Conservation (phyloP, 1,140 invertebrate species). For the Brachionus asplanchnoidis region DNA sequence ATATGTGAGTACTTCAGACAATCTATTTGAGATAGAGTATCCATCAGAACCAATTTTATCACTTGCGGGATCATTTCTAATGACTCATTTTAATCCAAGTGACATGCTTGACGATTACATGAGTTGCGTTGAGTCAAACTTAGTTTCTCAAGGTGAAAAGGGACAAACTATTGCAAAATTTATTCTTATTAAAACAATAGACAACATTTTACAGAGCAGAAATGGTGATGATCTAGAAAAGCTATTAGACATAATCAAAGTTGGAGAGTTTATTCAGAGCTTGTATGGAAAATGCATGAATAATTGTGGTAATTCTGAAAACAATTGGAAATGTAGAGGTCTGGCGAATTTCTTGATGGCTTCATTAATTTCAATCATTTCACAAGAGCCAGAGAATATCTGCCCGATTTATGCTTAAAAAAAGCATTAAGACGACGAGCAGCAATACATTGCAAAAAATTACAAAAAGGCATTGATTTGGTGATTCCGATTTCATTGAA, state of each 20-base stretch:
- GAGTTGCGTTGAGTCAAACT: neutral
- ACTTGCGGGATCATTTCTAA: neutral
- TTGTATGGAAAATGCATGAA: neutral
- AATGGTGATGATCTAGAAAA: neutral
- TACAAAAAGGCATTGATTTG: no score
- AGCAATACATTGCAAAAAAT: no score
- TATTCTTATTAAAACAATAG: neutral
- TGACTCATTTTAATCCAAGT: neutral
- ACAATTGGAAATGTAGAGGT: neutral
- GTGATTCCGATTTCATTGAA: no score
- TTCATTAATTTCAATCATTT: no score
- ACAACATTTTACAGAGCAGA: neutral
- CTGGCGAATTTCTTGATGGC: no score
- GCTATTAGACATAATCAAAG: neutral
- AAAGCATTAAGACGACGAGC: no score
- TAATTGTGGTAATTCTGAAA: neutral
- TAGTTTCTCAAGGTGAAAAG: neutral
- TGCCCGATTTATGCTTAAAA: no score
- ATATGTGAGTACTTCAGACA: neutral
- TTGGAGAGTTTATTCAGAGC: neutral
- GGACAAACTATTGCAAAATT: no score
- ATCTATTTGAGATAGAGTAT: slow-evolving; percentile 7
- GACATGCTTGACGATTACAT: neutral
- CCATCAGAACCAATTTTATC: slow-evolving; percentile 4
- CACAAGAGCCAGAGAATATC: no score